Evolutionary conservation across 2,113 vertebrate species (phyloP).

Genomic region (Eudyptes chrysolophus): DNA sequence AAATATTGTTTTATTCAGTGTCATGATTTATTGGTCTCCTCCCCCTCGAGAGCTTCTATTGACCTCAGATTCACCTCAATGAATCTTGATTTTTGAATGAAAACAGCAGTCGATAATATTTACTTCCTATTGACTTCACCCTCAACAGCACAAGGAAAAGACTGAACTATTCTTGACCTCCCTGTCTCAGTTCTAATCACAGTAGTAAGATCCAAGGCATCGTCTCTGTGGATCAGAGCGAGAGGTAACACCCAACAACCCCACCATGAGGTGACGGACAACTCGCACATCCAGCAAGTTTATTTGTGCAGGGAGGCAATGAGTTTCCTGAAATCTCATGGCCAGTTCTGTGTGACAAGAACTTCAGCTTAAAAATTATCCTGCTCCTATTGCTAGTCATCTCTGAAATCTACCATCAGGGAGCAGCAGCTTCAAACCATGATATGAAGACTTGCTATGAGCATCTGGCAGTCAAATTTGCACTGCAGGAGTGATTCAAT

Average conservation of each 20-base stretch:
- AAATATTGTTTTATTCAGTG: conserved; percentile 49
- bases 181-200: neutral
- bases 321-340: neutral
- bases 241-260: neutral
- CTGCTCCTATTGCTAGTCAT: neutral
- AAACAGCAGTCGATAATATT: conserved; percentile 68
- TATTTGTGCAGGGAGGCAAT: neutral
- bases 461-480: neutral
- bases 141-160: conserved; percentile 32
- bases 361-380: neutral
- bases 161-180: conserved; percentile 56
- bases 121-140: conserved; percentile 53
- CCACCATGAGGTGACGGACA: neutral
- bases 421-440: neutral
- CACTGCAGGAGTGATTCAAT: neutral
- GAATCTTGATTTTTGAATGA: conserved; percentile 67
- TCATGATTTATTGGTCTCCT: conserved; percentile 49
- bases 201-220: neutral
- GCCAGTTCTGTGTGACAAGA: neutral
- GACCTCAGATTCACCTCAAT: conserved; percentile 62
- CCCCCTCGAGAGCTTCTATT: conserved; percentile 21
- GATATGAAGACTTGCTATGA: neutral
- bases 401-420: neutral
- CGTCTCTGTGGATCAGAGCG: neutral
- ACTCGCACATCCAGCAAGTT: neutral